Base-by-base conservation (phyloP, 2,797 vertebrate species). In the Ataeniobius toweri region DNA sequence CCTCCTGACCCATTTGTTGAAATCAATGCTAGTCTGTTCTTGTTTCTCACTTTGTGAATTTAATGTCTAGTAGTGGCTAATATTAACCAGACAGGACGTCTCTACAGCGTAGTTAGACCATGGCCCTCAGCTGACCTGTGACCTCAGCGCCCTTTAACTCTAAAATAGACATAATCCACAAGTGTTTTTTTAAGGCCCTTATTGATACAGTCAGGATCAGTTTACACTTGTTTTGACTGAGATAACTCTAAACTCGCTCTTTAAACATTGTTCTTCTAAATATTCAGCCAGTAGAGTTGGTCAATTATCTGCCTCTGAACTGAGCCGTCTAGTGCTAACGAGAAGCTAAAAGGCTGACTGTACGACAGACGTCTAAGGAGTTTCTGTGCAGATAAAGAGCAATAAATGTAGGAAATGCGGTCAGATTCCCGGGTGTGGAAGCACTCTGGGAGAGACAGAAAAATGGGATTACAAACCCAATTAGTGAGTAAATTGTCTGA, bases 381-480 rank as follows among this genome's bases (percentile, higher is more conserved):
- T 7, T 41, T 39, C 24, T 73, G 22, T 53, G 39, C 9, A 56
- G 22, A 56, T 56, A 26, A 26, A 36, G 53, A 69, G 63, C 22
- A 24, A 6, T 12, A 75, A 80, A 71, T 58, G 24, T 22, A 68
- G 44, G 65, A 78, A 78, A 80, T 55, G 24, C 41, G 46, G 6
- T 63, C 74, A 72, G 75, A 79, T 65, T 80, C 65, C 75, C 28
- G 6, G 53, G 65, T 76, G 87, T 84, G 78, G 51, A 20, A 20
- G 75, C 67, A 7, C 46, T 81, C 59, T 36, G 86, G 59, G 79
- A 78, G 72, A 51, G 75, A 50, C 65, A 74, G 74, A 84, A 70
- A 80, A 86, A 85, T 74, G 24, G 85, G 90, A 91, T 93, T 91
- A 90, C 89, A 88, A 86, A 82, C 75, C 71, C 79, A 84, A 86